phyloP scores from a whole-genome alignment of 2,113 vertebrate species.

The Shinisaurus crocodilurus region DNA sequence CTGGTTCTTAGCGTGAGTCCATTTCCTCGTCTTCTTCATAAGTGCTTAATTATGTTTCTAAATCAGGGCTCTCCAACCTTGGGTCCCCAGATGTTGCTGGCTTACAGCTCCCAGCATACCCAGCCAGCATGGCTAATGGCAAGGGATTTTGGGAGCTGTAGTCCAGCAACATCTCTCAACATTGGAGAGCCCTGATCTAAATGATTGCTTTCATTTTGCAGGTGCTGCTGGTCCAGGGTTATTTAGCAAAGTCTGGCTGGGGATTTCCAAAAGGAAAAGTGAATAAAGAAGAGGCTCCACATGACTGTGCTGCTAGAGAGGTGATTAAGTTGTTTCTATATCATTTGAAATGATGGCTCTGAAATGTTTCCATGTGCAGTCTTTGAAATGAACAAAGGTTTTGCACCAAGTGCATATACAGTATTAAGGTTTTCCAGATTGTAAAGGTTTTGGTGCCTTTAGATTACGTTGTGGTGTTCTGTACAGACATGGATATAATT shows the following conservation, averaged over 20 bases:
- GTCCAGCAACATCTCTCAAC: too few species aligned
- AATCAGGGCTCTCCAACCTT: too few species aligned
- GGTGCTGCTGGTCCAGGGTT: slow-evolving; percentile 96
- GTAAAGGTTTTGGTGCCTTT: too few species aligned
- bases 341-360: neutral
- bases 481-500: neutral
- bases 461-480: neutral
- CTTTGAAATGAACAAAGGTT: neutral
- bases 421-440: neutral
- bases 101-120: too few species aligned
- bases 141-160: too few species aligned
- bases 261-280: slow-evolving; percentile 99
- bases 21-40: too few species aligned
- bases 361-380: neutral
- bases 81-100: too few species aligned
- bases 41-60: neutral
- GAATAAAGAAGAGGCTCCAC: slow-evolving; percentile 96
- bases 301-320: slow-evolving; percentile 96
- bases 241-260: slow-evolving; percentile 97
- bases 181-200: too few species aligned
- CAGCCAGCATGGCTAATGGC: too few species aligned
- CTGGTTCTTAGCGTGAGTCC: neutral
- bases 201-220: slow-evolving; percentile 65
- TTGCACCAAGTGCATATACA: neutral
- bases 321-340: slow-evolving; percentile 72